Percentiles rank a stretch among this genome's conserved stretches.
Evolutionary conservation across 2,113 vertebrate genomes (phyloP).

Genomic region (Oceanodroma tethys): DNA sequence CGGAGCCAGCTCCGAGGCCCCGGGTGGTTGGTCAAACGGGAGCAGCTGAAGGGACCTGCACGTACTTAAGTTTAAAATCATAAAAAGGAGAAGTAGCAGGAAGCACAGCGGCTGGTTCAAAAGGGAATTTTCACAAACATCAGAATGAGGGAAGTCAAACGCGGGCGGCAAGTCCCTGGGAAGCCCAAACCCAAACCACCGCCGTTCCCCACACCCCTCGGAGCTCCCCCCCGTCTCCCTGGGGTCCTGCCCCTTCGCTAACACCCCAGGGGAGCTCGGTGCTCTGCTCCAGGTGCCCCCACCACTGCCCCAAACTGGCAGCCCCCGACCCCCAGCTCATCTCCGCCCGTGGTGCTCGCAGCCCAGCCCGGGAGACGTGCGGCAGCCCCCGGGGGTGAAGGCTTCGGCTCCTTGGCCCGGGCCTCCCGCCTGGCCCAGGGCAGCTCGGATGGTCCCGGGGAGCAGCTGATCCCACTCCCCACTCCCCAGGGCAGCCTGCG

Average conservation of each 20-base stretch:
- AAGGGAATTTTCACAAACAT: neutral
- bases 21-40: neutral
- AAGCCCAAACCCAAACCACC: rapidly evolving
- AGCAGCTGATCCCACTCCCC: neutral
- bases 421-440: neutral
- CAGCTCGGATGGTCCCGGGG: neutral
- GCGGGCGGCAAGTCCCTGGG: neutral
- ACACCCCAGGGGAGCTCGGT: too few relatives aligned
- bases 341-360: neutral
- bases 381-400: neutral
- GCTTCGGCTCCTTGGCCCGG: too few relatives aligned
- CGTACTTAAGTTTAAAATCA: neutral
- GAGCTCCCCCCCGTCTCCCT: neutral
- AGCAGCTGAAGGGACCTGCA: neutral
- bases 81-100: neutral
- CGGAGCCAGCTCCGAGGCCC: neutral
- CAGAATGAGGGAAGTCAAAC: neutral
- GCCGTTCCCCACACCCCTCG: rapidly evolving
- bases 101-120: neutral
- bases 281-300: neutral
- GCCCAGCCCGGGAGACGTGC: rapidly evolving
- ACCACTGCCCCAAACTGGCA: neutral
- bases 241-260: neutral
- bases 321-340: too few relatives aligned
- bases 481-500: neutral